A percentile compares a stretch with the other conserved stretches of the same genome.
Conservation (phyloP, 2,888 invertebrate species). For the Creontiades dilutus region DNA sequence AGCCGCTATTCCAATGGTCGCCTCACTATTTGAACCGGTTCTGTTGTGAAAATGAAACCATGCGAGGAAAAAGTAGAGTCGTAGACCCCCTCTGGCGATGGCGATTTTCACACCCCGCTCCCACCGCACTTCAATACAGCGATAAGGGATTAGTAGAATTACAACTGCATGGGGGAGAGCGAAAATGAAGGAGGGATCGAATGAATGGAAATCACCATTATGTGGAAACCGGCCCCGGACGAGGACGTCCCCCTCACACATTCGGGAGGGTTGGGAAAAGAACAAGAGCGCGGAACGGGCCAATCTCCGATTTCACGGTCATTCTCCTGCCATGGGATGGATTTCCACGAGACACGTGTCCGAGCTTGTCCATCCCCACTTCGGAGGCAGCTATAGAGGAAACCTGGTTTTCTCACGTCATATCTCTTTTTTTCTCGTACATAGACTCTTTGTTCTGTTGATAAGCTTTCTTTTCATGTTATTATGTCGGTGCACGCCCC, state of each 20-base stretch:
- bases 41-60: no score
- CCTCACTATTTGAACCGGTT: no score
- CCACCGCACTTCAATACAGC: slow-evolving; percentile 11
- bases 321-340: slow-evolving; percentile 64
- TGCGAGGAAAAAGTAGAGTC: no score
- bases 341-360: slow-evolving; percentile 66
- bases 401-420: slow-evolving; percentile 62
- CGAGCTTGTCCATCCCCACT: slow-evolving; percentile 42
- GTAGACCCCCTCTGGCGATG: not conserved
- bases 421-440: slow-evolving; percentile 30
- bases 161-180: slow-evolving; percentile 10
- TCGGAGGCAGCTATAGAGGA: not conserved
- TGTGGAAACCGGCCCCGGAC: not conserved
- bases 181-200: slow-evolving; percentile 2
- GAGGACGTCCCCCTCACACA: not conserved
- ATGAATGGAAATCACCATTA: slow-evolving; percentile 58
- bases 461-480: slow-evolving; percentile 44
- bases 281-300: slow-evolving; percentile 3
- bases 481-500: slow-evolving; percentile 53
- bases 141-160: slow-evolving; percentile 45
- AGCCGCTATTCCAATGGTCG: no score
- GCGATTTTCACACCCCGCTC: slow-evolving; percentile 2
- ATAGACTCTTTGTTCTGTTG: slow-evolving; percentile 52
- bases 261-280: slow-evolving; percentile 34
- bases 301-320: slow-evolving; percentile 69